phyloP scores from a whole-genome alignment of 2,888 invertebrate species.

The Caenorhabditis japonica region DNA sequence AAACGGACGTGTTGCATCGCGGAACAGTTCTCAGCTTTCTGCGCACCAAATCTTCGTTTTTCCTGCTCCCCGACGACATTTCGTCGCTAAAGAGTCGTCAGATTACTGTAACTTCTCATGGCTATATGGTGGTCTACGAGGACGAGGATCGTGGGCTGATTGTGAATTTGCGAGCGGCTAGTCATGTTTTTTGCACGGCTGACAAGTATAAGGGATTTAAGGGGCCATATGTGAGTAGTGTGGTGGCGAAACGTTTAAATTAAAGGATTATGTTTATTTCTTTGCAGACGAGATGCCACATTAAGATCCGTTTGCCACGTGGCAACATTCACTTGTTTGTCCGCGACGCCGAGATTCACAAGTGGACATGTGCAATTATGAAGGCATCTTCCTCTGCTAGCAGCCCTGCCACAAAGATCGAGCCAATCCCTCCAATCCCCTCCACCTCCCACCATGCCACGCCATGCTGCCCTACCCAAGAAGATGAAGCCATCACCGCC shows the following conservation, averaged over 20 bases:
- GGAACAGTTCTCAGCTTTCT: slow-evolving; percentile 17
- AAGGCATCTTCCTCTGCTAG: slow-evolving; percentile 8
- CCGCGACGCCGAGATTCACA: slow-evolving; percentile 25
- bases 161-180: slow-evolving; percentile 27
- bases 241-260: too few relatives aligned
- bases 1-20: slow-evolving; percentile 25
- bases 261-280: too few relatives aligned
- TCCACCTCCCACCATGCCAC: too few relatives aligned
- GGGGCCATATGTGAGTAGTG: neutral
- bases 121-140: slow-evolving; percentile 44
- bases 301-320: slow-evolving; percentile 34
- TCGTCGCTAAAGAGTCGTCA: slow-evolving; percentile 18
- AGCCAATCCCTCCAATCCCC: too few relatives aligned
- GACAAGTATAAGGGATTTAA: slow-evolving; percentile 14
- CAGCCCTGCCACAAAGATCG: neutral
- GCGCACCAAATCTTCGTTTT: slow-evolving; percentile 27
- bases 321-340: slow-evolving; percentile 47
- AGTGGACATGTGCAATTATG: slow-evolving; percentile 43
- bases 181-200: slow-evolving; percentile 12
- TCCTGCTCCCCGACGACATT: slow-evolving; percentile 17
- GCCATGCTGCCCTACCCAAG: too few relatives aligned
- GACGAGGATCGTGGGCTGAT: slow-evolving; percentile 14
- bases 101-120: slow-evolving; percentile 30
- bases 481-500: too few relatives aligned
- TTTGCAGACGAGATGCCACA: slow-evolving; percentile 40